A percentile compares a stretch with the other conserved stretches of the same genome.
These are phyloP conservation scores for Whitmania pigra DNA, from an alignment of 1,140 invertebrate genomes.

Conservation along the genomic window DNA sequence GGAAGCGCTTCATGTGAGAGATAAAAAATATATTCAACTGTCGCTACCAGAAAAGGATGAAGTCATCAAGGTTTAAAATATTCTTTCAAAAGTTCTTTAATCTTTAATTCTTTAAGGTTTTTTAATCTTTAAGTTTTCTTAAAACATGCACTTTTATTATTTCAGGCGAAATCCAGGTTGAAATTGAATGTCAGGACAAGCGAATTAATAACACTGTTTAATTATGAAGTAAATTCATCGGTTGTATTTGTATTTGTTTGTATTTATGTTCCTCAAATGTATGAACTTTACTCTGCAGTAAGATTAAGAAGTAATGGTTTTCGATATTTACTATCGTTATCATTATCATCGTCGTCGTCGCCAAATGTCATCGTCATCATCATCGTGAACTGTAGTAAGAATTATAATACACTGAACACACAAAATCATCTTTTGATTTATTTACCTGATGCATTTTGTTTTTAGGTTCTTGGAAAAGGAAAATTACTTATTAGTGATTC, in stretches of 20 bases:
- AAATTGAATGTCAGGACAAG: no score
- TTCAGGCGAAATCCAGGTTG: no score
- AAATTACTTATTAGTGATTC: background rate
- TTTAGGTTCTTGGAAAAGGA: background rate
- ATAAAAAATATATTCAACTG: conserved; percentile 5
- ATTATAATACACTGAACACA: background rate
- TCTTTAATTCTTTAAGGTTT: background rate
- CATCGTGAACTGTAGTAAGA: no score
- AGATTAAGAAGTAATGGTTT: background rate
- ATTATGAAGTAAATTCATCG: background rate
- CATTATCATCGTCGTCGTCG: no score
- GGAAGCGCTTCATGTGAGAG: background rate
- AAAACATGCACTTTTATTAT: no score
- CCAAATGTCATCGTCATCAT: no score
- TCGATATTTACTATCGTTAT: background rate
- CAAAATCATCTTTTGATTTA: background rate
- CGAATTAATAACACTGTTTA: no score
- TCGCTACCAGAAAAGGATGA: background rate
- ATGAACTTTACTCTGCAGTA: no score
- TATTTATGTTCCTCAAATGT: no score
- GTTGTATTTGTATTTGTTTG: no score
- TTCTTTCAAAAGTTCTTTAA: background rate
- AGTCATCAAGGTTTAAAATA: background rate
- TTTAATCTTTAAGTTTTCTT: background rate
- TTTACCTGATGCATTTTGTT: background rate